A percentile compares a stretch with the other conserved stretches of the same genome.
Evolutionary conservation across 2,113 vertebrate genomes (phyloP).

Genomic region (Girardinichthys multiradiatus): DNA sequence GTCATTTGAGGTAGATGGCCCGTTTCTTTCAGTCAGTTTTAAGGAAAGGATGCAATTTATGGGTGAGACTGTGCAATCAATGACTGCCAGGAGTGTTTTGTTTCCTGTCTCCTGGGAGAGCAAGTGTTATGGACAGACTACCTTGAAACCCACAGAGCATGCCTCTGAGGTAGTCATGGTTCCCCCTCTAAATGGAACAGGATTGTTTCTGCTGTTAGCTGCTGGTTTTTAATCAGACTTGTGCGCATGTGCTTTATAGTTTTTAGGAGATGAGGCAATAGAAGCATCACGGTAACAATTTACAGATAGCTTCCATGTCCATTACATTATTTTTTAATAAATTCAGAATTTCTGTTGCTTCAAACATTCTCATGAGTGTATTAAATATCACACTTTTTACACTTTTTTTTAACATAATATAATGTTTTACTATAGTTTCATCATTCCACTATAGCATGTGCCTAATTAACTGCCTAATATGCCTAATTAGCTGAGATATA

Average conservation of each 20-base stretch:
- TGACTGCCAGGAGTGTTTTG: conserved; percentile 62
- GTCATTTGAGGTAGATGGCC: conserved; percentile 18
- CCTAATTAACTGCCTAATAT: conserved; percentile 2
- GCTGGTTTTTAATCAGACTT: conserved; percentile 20
- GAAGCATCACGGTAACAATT: conserved; percentile 42
- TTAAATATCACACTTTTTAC: not conserved
- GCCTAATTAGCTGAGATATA: conserved; percentile 20
- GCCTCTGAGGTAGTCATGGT: conserved; percentile 70
- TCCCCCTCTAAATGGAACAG: conserved; percentile 49
- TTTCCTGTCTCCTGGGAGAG: conserved; percentile 71
- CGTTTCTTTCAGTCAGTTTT: conserved; percentile 34
- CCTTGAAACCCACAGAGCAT: conserved; percentile 51
- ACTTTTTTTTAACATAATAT: not conserved
- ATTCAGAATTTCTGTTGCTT: conserved; percentile 17
- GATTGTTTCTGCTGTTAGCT: conserved; percentile 31
- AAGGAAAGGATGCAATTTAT: conserved; percentile 56
- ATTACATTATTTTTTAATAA: conserved; percentile 36
- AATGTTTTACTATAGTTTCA: not conserved
- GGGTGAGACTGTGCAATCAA: conserved; percentile 59
- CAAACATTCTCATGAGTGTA: conserved; percentile 8
- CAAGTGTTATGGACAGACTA: conserved; percentile 65
- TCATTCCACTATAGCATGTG: not conserved
- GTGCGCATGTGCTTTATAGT: conserved; percentile 40
- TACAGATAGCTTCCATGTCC: conserved; percentile 22
- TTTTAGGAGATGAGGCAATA: conserved; percentile 45